phyloP scores from a whole-genome alignment of 2,888 invertebrate genomes.

The Galerucella pusilla region DNA sequence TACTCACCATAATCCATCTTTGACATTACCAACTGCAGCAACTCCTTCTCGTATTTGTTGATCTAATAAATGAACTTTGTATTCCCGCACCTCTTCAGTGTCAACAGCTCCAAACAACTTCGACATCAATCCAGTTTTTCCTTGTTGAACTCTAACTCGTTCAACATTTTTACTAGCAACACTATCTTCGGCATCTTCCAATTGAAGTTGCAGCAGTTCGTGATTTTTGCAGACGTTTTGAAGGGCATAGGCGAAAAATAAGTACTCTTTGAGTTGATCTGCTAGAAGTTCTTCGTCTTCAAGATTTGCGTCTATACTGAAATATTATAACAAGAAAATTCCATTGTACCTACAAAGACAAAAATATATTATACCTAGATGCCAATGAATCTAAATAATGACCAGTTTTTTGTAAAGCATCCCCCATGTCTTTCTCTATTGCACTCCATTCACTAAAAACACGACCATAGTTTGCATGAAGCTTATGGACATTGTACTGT shows the following conservation, averaged over 20 bases:
- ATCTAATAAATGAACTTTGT: constrained; percentile 75
- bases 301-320: constrained; percentile 64
- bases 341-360: background rate
- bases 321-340: background rate
- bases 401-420: constrained; percentile 77
- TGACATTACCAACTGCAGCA: constrained; percentile 69
- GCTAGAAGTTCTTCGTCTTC: constrained; percentile 87
- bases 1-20: constrained; percentile 72
- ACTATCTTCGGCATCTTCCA: constrained; percentile 77
- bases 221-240: constrained; percentile 75
- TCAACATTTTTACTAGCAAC: constrained; percentile 67
- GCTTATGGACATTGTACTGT: constrained; percentile 80
- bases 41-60: constrained; percentile 74
- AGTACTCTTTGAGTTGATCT: constrained; percentile 86
- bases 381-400: constrained; percentile 70
- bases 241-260: constrained; percentile 80
- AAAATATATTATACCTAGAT: constrained; percentile 46
- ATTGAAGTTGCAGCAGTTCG: constrained; percentile 77
- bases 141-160: constrained; percentile 71
- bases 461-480: constrained; percentile 84
- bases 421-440: constrained; percentile 81
- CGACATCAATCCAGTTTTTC: constrained; percentile 79
- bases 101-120: constrained; percentile 80
- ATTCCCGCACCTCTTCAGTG: constrained; percentile 79
- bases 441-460: constrained; percentile 85